A percentile compares a stretch with the other conserved stretches of the same genome.
Evolutionary conservation across 2,888 invertebrate genomes (phyloP).

Genomic region (Zygaena filipendulae): DNA sequence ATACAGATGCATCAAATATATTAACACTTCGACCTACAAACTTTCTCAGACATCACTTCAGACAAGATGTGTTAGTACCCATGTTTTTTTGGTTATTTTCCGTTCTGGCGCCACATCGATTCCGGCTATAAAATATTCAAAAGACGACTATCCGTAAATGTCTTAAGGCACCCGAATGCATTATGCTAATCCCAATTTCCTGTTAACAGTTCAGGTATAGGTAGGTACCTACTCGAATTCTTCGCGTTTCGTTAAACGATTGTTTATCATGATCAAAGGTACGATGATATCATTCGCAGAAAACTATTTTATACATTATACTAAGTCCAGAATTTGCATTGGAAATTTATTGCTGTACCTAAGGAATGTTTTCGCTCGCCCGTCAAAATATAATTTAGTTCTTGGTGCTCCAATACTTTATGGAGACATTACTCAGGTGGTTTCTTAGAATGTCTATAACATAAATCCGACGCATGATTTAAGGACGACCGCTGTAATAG

Average conservation of each 20-base stretch:
- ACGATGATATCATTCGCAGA: too few species aligned
- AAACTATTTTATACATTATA: slow-evolving; percentile 1
- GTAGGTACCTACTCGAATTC: slow-evolving; percentile 30
- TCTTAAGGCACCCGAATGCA: slow-evolving; percentile 46
- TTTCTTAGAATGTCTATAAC: slow-evolving; percentile 38
- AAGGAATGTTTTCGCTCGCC: slow-evolving; percentile 38
- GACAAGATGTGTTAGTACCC: slow-evolving; percentile 15
- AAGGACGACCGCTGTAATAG: slow-evolving; percentile 26
- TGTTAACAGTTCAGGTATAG: slow-evolving; percentile 31
- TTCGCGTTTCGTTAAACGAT: slow-evolving; percentile 36
- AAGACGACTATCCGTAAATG: slow-evolving; percentile 34
- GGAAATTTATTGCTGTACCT: slow-evolving; percentile 40
- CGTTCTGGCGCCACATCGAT: slow-evolving; percentile 28
- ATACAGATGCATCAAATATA: too few species aligned
- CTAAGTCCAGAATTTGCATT: slow-evolving; percentile 41
- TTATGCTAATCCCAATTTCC: slow-evolving; percentile 55
- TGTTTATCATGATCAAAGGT: too few species aligned
- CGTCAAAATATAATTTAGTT: slow-evolving; percentile 54
- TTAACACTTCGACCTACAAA: slow-evolving; percentile 14
- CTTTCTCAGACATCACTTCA: slow-evolving; percentile 10
- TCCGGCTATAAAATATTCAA: slow-evolving; percentile 34
- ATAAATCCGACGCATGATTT: slow-evolving; percentile 34
- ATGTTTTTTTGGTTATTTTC: too few species aligned
- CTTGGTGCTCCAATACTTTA: slow-evolving; percentile 30
- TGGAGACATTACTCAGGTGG: slow-evolving; percentile 42